Evolutionary conservation across 2,888 invertebrate species (phyloP), one percentile per base, ranked within the genome.

Genomic region (Acrobasis consociella): DNA sequence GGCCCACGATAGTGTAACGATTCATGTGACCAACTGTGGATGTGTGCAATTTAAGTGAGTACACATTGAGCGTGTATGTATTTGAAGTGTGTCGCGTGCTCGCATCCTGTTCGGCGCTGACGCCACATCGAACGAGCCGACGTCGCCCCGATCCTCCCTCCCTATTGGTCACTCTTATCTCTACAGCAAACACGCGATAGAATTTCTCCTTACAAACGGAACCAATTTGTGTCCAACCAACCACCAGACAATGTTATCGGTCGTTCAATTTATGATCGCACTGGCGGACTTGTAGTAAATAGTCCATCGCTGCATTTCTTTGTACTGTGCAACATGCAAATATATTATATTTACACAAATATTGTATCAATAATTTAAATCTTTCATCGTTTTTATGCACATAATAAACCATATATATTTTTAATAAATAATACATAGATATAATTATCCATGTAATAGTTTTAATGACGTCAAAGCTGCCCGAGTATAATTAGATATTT

Each of bases 161-260:
- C 78, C 84, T 79, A 92, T 92, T 92, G 91, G 91, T 70, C 74
- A 82, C 69, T 82, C 80, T 91, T 92, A 91, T 91, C 91, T 82
- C 75, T 74, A 71, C 76, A 66, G 75, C 78, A 75, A 81, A 82
- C 83, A 80, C 77, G 80, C 82, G 85, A 87, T 88, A 87, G 77
- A 89, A 89, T 91, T 91, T 92, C 91, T 91, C 89, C 80, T 78
- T 80, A 82, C 80, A 85, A 85, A 87, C 83, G 87, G 83, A 87
- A 86, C 84, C 85, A 80, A 84, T 49, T 80, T 84, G 80, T 80
- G 78, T 72, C 72, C 69, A 67, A 65, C 76, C 67, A 77, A 65
- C 76, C 67, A 77, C 72, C 72, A 74, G 75, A 71, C 65, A 62
- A 67, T 59, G 64, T 65, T 74, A 70, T 69, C 70, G 63, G 63